Evolutionary conservation across 37 sponge, comb jelly and placozoan species (phyloP), one percentile per base, ranked within the genome.

Genomic region (Halichondria panicea): DNA sequence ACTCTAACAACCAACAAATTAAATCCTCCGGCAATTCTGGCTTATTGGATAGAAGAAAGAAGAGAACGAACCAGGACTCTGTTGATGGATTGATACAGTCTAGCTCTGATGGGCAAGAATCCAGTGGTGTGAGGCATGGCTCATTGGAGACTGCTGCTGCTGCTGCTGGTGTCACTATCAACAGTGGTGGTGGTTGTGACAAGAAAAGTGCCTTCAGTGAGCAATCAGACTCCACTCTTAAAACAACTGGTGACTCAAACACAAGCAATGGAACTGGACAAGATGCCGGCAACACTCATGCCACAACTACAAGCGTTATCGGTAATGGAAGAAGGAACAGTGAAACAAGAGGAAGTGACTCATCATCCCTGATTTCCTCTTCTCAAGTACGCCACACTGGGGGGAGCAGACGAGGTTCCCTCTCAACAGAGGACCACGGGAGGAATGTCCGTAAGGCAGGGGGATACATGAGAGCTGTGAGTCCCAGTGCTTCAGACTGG

Each of bases 401-500:
- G 7, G 63, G 30, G 40, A 24, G 30, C 19, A 55, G 71, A 36
- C 39, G 61, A 22, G 40, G 66, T 11, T 31, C 66, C 9, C 40
- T 37, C 13, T 11, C 52, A 48, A 48, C 15, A 25, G 37, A 74
- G 32, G 79, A 68, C 66, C 44, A 68, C 39, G 79, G 79, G 30
- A 68, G 56, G 68, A 68, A 40, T 3, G 65, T 77, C 31, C 65
- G 77, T 13, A 67, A 75, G 32, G 45, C 61, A 12, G 61, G 31
- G 2, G 77, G 84, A 3, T 84, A 84, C 70, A 84, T 84, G 84
- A 75, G 83, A 58, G 83, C 88, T 1, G 58, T 72, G 22, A 77
- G 80, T 50, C 88, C 88, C 48, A 77, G 78, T 22, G 43, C 61
- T 40, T 81, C 78, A 37, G 88, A 88, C 32, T 88, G 88, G 88